phyloP scores from a whole-genome alignment of 1,140 invertebrate genomes.

The Drosophila athabasca region DNA sequence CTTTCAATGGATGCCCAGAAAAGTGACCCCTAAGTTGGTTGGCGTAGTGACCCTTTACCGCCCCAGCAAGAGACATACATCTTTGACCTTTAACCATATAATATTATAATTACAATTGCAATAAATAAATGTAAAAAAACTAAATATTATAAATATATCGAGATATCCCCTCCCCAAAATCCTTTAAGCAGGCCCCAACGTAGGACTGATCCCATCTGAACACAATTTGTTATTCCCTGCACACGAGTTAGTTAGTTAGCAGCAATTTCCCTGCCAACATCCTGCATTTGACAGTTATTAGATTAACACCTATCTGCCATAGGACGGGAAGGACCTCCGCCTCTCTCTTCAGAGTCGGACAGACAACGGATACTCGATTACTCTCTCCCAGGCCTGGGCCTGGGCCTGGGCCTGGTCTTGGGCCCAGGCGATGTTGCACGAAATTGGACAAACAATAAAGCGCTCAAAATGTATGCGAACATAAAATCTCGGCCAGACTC shows the following conservation, averaged over 20 bases:
- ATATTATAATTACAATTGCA: no score
- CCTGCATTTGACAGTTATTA: slow-evolving; percentile 80
- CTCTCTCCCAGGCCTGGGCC: slow-evolving; percentile 27
- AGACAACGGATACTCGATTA: slow-evolving; percentile 64
- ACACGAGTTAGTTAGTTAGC: slow-evolving; percentile 37
- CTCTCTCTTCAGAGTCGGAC: slow-evolving; percentile 20
- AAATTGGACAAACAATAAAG: slow-evolving; percentile 79
- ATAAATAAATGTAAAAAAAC: no score
- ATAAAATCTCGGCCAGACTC: slow-evolving; percentile 70
- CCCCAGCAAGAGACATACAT: no score
- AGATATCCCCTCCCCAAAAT: not conserved
- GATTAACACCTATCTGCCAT: slow-evolving; percentile 72
- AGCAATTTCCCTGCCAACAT: slow-evolving; percentile 47
- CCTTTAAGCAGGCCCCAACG: not conserved
- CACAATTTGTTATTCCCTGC: slow-evolving; percentile 9
- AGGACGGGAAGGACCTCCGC: not conserved
- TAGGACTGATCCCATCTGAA: not conserved
- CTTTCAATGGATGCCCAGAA: slow-evolving; percentile 29
- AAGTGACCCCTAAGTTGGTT: slow-evolving; percentile 13
- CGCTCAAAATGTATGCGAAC: slow-evolving; percentile 74
- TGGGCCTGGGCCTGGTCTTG: not conserved
- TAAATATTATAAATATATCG: no score
- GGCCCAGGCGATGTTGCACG: slow-evolving; percentile 58
- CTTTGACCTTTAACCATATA: no score
- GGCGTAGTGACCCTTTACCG: no score